phyloP scores from a whole-genome alignment of 2,888 invertebrate species.

The Gastracanthus pulcherrimus region DNA sequence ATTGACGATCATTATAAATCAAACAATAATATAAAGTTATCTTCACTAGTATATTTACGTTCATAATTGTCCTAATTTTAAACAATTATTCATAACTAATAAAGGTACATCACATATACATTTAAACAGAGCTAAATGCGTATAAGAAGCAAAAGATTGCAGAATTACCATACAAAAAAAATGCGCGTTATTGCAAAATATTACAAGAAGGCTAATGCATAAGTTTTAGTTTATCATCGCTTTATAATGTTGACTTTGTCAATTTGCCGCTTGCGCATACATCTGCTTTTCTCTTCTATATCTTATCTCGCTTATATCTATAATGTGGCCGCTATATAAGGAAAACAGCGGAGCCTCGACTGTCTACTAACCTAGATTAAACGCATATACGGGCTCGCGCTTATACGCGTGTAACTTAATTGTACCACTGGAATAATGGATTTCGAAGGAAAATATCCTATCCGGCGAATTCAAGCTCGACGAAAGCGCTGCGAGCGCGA shows the following conservation, averaged over 20 bases:
- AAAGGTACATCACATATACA: too few relatives aligned
- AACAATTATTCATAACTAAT: not conserved
- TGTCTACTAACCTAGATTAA: conserved; percentile 46
- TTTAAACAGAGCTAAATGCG: not conserved
- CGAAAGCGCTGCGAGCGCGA: not conserved
- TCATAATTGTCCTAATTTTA: not conserved
- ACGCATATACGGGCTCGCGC: not conserved
- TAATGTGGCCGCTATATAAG: conserved; percentile 18
- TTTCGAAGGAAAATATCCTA: conserved; percentile 13
- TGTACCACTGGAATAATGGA: conserved; percentile 11
- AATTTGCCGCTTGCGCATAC: conserved; percentile 13
- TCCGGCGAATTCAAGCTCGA: not conserved
- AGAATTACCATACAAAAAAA: not conserved
- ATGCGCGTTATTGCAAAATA: conserved; percentile 14
- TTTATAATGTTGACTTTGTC: conserved; percentile 38
- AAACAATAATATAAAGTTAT: not conserved
- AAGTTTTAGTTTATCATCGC: conserved; percentile 32
- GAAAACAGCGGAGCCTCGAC: conserved; percentile 2
- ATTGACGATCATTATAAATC: not conserved
- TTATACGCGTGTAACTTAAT: not conserved
- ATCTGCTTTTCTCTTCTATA: conserved; percentile 42
- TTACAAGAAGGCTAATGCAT: conserved; percentile 18
- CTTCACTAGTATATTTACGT: not conserved
- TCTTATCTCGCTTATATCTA: conserved; percentile 30
- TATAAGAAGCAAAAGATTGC: not conserved